A percentile compares a stretch with the other conserved stretches of the same genome.
Conservation (phyloP, 92 coral and sea anemone genomes). For the Epizoanthus stellaris region DNA sequence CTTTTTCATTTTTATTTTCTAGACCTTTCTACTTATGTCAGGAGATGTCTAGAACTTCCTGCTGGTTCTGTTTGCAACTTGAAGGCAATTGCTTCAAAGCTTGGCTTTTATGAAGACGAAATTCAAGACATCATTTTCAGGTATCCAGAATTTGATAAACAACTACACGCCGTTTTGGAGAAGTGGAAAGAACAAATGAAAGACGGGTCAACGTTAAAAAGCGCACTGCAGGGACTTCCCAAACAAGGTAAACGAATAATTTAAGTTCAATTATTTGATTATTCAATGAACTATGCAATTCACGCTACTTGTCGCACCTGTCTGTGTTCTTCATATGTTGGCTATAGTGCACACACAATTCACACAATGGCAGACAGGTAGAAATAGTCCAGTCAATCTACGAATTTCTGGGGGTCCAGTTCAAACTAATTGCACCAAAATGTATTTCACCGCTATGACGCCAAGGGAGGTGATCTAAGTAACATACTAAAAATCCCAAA, state of each 20-base stretch:
- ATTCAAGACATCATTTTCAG: neutral
- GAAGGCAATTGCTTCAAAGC: neutral
- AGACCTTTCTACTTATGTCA: neutral
- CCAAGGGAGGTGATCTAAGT: too few relatives aligned
- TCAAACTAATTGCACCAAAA: too few relatives aligned
- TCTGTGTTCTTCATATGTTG: too few relatives aligned
- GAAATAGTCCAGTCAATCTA: too few relatives aligned
- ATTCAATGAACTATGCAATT: too few relatives aligned
- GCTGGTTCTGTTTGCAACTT: constrained; percentile 10
- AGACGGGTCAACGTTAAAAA: neutral
- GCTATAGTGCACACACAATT: too few relatives aligned
- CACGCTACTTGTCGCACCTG: too few relatives aligned
- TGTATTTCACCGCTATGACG: too few relatives aligned
- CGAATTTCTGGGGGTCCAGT: too few relatives aligned
- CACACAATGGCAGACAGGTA: too few relatives aligned
- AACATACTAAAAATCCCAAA: too few relatives aligned
- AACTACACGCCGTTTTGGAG: neutral
- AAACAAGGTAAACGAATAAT: neutral
- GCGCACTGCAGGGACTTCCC: neutral
- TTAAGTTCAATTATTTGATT: too few relatives aligned
- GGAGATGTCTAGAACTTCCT: neutral
- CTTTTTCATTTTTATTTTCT: neutral
- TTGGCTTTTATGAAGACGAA: constrained; percentile 2
- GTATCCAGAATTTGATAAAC: neutral
- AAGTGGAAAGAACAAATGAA: neutral